These are phyloP conservation scores for Xenentodon cancila DNA, from an alignment of 2,797 vertebrate species.

Conservation along the genomic window DNA sequence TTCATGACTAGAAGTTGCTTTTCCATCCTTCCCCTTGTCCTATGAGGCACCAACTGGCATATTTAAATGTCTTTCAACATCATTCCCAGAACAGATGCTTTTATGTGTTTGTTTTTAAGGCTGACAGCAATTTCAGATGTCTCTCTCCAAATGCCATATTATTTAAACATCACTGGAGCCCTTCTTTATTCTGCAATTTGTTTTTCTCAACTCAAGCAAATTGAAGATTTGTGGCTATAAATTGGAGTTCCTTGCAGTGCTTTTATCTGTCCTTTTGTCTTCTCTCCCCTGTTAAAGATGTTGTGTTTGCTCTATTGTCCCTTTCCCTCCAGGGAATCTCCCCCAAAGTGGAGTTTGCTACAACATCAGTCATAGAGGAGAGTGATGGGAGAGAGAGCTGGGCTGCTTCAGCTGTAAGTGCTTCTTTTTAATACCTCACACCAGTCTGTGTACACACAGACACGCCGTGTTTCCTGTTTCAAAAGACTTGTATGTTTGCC, in stretches of 20 bases:
- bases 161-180: constrained; percentile 76
- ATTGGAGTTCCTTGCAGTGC: constrained; percentile 76
- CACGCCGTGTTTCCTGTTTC: not conserved
- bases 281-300: constrained; percentile 78
- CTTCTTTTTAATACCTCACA: constrained; percentile 32
- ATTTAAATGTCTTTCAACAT: constrained; percentile 78
- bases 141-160: constrained; percentile 71
- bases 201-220: constrained; percentile 71
- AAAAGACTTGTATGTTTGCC: constrained; percentile 12
- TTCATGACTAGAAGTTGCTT: constrained; percentile 16
- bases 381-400: constrained; percentile 70
- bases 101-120: constrained; percentile 74
- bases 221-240: constrained; percentile 77
- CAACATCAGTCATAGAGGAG: constrained; percentile 91
- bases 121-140: constrained; percentile 71
- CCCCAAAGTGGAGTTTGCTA: constrained; percentile 93
- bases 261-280: constrained; percentile 83
- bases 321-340: constrained; percentile 88
- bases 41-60: constrained; percentile 57
- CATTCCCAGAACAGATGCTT: constrained; percentile 49
- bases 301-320: constrained; percentile 64
- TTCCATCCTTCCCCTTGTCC: constrained; percentile 41
- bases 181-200: constrained; percentile 63
- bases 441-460: not conserved
- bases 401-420: constrained; percentile 64